Evolutionary conservation across 1,140 invertebrate genomes (phyloP), one percentile per base, ranked within the genome.

Genomic region (Drosophila watanabei): DNA sequence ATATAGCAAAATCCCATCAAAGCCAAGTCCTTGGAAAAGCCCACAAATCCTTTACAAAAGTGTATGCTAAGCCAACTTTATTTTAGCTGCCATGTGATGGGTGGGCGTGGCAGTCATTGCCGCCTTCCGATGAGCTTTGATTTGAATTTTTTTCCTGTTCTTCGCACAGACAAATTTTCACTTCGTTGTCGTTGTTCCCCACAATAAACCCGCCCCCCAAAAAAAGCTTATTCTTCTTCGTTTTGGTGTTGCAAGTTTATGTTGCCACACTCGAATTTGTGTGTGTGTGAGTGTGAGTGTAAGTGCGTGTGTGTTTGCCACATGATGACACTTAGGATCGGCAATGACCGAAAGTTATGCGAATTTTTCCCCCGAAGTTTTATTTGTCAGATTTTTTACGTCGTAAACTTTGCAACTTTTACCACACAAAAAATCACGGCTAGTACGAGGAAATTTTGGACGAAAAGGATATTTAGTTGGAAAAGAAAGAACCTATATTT

Each of bases 21-120:
- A 10, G 8, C 24, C n/a, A 62, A 48, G 1, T 7, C 11, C 6
- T 16, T 16, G 1, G 2, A n/a, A 13, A 2, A n/a, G 10, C 2
- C 18, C 14, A 48, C 28, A 39, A 33, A 11, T 32, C 35, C 18
- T n/a, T n/a, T 16, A 20, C n/a, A 43, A 30, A 28, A 59, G 66
- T 57, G 45, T 69, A 64, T 43, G 28, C 14, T 13, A 57, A 57
- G 41, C 30, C 52, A 58, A 71, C 52, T 65, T 76, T 64, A 63
- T 68, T 76, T 66, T 41, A n/a, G 54, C 41, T 71, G 41, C 48
- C 58, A 54, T 78, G 57, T 76, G 73, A 60, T 46, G 35, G 32
- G 75, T 59, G 75, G 75, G 71, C 39, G 75, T 75, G 71, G 70
- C 46, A 65, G 54, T 75, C 71, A 76, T 76, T 75, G 68, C 62